Evolutionary conservation across 2,113 vertebrate genomes (phyloP).

Genomic region (Elephas maximus): DNA sequence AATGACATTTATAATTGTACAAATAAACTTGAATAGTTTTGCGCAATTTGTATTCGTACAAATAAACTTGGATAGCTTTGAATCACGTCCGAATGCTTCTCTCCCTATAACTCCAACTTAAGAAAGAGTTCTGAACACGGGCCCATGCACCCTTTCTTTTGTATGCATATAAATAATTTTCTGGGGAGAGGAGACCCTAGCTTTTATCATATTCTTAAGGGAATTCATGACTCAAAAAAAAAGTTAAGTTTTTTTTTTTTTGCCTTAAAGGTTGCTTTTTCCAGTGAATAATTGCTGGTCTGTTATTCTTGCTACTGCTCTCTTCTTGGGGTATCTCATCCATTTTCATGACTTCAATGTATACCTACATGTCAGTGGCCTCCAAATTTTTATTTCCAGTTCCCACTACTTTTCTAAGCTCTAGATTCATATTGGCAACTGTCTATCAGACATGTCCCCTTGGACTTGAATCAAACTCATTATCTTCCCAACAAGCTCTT

Average conservation of each 20-base stretch:
- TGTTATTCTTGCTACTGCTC: not conserved
- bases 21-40: not conserved
- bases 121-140: not conserved
- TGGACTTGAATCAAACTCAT: slow-evolving; percentile 34
- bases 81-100: not conserved
- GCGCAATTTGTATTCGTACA: not conserved
- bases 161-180: not conserved
- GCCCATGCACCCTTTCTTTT: not conserved
- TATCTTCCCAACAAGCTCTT: slow-evolving; percentile 16
- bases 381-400: slow-evolving; percentile 31
- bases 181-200: not conserved
- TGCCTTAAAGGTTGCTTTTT: not conserved
- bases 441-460: not conserved
- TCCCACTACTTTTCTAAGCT: slow-evolving; percentile 2
- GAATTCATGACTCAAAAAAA: not conserved
- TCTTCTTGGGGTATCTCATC: not conserved
- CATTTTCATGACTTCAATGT: not conserved
- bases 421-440: not conserved
- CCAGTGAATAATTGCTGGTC: not conserved
- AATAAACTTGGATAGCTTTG: not conserved
- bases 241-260: not conserved
- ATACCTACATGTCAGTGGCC: not conserved
- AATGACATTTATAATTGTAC: not conserved
- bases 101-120: not conserved
- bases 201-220: slow-evolving; percentile 1